These are phyloP conservation scores for Fistularia tabacaria DNA, from an alignment of 2,797 vertebrate genomes.

Conservation along the genomic window DNA sequence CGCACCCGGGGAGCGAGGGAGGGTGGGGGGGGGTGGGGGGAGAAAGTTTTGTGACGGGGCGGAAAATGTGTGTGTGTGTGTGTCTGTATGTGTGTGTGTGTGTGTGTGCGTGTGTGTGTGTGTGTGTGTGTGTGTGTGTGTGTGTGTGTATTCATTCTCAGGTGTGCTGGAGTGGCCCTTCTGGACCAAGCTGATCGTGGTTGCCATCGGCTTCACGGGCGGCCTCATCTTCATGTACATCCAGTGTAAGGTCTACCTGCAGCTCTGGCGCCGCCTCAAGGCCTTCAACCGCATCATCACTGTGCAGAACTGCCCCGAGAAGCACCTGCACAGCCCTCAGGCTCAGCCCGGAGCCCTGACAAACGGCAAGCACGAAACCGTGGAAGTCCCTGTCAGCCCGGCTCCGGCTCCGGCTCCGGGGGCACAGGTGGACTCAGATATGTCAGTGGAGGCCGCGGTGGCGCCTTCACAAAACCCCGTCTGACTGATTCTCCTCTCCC, in stretches of 20 bases:
- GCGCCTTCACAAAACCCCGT: conserved; percentile 72
- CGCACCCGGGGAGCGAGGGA: too few species aligned
- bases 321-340: conserved; percentile 46
- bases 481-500: conserved; percentile 22
- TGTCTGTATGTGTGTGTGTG: too few species aligned
- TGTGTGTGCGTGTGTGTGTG: conserved; percentile 1
- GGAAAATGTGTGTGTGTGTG: not conserved
- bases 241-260: conserved; percentile 94
- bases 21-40: too few species aligned
- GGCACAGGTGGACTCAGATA: conserved; percentile 60
- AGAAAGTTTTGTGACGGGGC: too few species aligned
- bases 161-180: conserved; percentile 96
- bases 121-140: not conserved
- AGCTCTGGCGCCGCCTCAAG: conserved; percentile 94
- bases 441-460: conserved; percentile 60
- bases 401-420: conserved; percentile 56
- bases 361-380: conserved; percentile 72
- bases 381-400: conserved; percentile 72
- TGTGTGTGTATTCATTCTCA: conserved; percentile 45
- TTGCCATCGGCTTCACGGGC: conserved; percentile 88
- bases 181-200: conserved; percentile 96
- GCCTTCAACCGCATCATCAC: conserved; percentile 98
- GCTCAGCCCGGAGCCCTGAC: conserved; percentile 32
- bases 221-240: conserved; percentile 98
- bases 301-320: conserved; percentile 96